phyloP scores from a whole-genome alignment of 2,888 invertebrate genomes.

The Campopleginae sp. region DNA sequence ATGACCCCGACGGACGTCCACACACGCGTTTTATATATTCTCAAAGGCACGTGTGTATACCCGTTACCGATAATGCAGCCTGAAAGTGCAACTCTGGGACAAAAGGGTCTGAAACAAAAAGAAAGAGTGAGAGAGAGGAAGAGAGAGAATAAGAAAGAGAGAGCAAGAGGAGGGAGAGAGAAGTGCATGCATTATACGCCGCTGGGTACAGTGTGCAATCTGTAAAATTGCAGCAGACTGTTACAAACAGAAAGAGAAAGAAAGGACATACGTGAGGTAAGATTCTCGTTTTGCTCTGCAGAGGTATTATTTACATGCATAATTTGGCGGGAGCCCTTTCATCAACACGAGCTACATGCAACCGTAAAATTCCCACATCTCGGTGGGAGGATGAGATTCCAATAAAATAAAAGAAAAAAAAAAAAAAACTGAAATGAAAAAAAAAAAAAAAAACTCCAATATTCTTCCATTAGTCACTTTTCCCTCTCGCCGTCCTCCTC shows the following conservation, averaged over 20 bases:
- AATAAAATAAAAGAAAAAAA: neutral
- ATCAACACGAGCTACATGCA: conserved; percentile 28
- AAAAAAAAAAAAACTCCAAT: conserved; percentile 31
- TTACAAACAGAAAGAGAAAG: conserved; percentile 45
- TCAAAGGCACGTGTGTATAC: conserved; percentile 62
- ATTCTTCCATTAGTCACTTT: conserved; percentile 5
- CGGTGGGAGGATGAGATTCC: conserved; percentile 20
- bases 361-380: conserved; percentile 12
- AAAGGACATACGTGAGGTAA: conserved; percentile 31
- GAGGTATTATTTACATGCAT: conserved; percentile 64
- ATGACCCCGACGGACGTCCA: conserved; percentile 57
- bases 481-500: conserved; percentile 4
- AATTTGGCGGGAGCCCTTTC: conserved; percentile 63
- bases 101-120: conserved; percentile 60
- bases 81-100: conserved; percentile 66
- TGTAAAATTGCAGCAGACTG: conserved; percentile 67
- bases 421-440: too few relatives aligned
- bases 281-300: conserved; percentile 31
- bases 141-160: conserved; percentile 24
- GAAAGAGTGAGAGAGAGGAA: conserved; percentile 21
- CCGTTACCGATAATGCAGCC: conserved; percentile 66
- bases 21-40: conserved; percentile 55
- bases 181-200: conserved; percentile 50
- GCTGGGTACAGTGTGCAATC: conserved; percentile 66
- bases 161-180: conserved; percentile 8